Conservation (phyloP, 2,888 invertebrate species). For the Buathra laborator region DNA sequence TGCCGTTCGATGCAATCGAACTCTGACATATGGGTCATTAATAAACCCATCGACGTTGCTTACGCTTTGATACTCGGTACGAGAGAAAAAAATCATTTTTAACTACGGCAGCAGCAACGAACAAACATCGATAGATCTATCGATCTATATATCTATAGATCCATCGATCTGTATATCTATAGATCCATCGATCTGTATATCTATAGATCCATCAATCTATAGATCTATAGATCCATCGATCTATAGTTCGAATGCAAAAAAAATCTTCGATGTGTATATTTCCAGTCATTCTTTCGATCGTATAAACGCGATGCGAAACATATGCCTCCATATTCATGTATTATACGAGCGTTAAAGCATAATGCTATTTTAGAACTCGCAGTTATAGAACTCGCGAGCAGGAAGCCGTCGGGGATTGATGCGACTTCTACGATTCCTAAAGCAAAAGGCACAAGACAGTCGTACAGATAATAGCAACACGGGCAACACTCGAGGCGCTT, state of each 20-base stretch:
- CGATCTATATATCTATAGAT: background rate
- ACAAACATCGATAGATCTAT: background rate
- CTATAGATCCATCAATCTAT: background rate
- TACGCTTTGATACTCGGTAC: background rate
- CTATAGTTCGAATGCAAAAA: background rate
- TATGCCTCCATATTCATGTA: background rate
- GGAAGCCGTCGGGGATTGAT: conserved; percentile 25
- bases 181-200: background rate
- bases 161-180: too few species aligned
- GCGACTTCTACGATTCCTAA: conserved; percentile 21
- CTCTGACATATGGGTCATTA: conserved; percentile 51
- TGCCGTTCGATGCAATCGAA: conserved; percentile 50
- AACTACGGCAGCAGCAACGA: background rate
- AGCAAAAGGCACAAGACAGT: background rate
- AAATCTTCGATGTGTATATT: background rate
- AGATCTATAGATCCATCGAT: conserved; percentile 5
- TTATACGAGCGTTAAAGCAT: background rate
- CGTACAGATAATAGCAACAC: conserved; percentile 11
- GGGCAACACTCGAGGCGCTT: conserved; percentile 22
- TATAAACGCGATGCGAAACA: background rate
- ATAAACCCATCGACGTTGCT: conserved; percentile 41
- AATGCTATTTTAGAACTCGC: background rate
- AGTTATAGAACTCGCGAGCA: conserved; percentile 22
- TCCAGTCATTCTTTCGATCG: background rate
- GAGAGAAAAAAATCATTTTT: background rate